A percentile compares a stretch with the other conserved stretches of the same genome.
Conservation (phyloP, 2,113 vertebrate genomes). For the Oceanodroma tethys region DNA sequence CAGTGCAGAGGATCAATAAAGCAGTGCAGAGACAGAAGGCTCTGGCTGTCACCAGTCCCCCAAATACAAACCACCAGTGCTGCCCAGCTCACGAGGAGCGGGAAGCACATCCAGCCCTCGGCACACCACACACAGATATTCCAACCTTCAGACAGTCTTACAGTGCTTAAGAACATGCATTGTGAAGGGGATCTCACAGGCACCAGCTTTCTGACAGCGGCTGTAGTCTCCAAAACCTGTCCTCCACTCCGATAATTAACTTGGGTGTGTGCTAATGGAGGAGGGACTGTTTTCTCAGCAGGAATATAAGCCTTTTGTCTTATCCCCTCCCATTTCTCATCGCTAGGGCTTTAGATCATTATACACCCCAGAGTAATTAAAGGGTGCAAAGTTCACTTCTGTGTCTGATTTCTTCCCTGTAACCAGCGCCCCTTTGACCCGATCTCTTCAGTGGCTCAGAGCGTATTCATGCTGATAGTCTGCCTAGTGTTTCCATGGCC, state of each 20-base stretch:
- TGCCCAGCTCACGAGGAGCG: background rate
- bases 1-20: background rate
- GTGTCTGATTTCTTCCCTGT: background rate
- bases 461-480: background rate
- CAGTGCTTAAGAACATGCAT: background rate
- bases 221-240: background rate
- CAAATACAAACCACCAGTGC: background rate
- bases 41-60: background rate
- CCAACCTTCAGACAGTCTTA: background rate
- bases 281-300: background rate
- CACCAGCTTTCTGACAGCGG: background rate
- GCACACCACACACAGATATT: background rate
- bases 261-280: background rate
- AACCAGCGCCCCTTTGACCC: background rate
- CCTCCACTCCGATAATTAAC: background rate
- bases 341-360: background rate
- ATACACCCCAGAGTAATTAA: background rate
- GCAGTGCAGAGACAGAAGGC: background rate
- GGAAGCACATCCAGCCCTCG: background rate
- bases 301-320: background rate
- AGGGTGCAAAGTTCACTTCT: constrained; percentile 25
- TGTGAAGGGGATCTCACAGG: background rate
- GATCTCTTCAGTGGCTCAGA: background rate
- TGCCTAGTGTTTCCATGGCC: background rate
- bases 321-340: background rate